These are phyloP conservation scores for Phataginus tetradactyla DNA, from an alignment of 2,797 vertebrate genomes.

Conservation along the genomic window DNA sequence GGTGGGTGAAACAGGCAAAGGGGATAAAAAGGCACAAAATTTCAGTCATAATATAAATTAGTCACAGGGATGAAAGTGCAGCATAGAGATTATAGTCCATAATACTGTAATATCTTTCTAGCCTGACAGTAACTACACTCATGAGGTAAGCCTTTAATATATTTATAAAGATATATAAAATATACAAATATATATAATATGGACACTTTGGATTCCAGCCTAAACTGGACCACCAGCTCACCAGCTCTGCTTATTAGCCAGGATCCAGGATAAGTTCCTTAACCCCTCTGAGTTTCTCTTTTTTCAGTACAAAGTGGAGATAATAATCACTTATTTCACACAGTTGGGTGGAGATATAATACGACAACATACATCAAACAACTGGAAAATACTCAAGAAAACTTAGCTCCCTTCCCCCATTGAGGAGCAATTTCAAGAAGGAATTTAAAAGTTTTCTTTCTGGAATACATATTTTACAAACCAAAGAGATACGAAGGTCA, in stretches of 20 bases:
- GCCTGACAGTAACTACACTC: no score
- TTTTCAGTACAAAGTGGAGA: background rate
- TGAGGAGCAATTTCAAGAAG: background rate
- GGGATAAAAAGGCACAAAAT: no score
- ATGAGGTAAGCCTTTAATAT: no score
- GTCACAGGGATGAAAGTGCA: no score
- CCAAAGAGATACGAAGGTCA: background rate
- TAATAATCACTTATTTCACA: background rate
- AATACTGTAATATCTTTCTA: no score
- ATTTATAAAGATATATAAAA: no score
- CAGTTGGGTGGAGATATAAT: background rate
- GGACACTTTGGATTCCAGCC: background rate
- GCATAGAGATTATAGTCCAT: no score
- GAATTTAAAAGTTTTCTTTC: background rate
- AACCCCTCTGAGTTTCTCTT: background rate
- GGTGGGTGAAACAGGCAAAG: no score
- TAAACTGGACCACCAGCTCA: background rate
- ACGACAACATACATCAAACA: background rate
- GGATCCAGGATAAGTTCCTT: background rate
- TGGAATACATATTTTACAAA: background rate
- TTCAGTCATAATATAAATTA: no score
- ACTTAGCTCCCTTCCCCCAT: background rate
- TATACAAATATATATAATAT: no score
- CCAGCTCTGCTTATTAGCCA: background rate
- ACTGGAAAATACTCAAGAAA: background rate